Conservation (phyloP, 2,113 vertebrate genomes). For the Bucco capensis region DNA sequence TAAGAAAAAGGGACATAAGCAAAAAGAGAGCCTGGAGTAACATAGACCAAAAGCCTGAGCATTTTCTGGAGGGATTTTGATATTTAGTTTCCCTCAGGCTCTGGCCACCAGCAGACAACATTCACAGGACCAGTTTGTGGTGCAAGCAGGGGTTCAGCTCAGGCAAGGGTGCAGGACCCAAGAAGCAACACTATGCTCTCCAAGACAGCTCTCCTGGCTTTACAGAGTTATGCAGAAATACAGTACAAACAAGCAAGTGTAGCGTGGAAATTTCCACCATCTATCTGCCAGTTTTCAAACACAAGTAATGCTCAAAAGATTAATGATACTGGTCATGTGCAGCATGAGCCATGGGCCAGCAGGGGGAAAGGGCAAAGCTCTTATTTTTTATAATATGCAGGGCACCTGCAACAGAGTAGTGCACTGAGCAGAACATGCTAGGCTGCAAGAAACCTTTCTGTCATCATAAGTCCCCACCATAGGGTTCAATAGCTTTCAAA, state of each 20-base stretch:
- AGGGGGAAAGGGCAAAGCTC: not conserved
- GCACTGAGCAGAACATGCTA: not conserved
- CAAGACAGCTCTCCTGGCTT: not conserved
- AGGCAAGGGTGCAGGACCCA: accelerated
- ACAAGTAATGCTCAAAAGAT: not conserved
- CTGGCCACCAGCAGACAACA: not conserved
- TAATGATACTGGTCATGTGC: not conserved
- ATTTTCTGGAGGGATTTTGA: not conserved
- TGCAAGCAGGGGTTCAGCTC: not conserved
- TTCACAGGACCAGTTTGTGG: accelerated
- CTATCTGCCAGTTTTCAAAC: not conserved
- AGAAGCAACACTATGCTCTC: not conserved
- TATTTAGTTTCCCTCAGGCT: not conserved
- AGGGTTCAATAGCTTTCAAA: not conserved
- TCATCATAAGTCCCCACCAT: not conserved
- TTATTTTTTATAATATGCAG: not conserved
- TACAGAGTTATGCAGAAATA: not conserved
- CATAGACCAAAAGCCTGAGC: not conserved
- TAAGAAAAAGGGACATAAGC: not conserved
- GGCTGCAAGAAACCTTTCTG: not conserved
- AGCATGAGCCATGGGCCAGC: not conserved
- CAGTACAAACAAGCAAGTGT: not conserved
- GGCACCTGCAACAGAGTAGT: not conserved
- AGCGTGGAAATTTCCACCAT: not conserved
- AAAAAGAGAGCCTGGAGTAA: not conserved